Conservation (phyloP, 2,888 invertebrate genomes). For the Gonocerus acuteangulatus region DNA sequence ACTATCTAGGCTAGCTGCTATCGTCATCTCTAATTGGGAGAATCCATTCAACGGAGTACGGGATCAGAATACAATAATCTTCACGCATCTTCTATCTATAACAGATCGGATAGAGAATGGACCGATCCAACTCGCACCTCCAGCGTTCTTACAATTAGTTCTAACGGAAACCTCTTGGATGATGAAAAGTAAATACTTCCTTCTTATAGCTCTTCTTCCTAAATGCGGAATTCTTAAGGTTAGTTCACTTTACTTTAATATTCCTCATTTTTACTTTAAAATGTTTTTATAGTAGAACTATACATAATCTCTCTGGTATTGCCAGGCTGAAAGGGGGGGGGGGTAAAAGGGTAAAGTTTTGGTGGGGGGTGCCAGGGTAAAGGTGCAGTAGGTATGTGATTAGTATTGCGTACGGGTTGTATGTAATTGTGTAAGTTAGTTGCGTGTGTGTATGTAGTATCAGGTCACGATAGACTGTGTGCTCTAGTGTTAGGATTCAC, state of each 20-base stretch:
- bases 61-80: slow-evolving; percentile 49
- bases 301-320: no score
- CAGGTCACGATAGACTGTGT: no score
- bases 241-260: slow-evolving; percentile 29
- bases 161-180: slow-evolving; percentile 48
- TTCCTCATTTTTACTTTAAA: no score
- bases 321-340: no score
- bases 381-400: no score
- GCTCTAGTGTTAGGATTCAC: no score
- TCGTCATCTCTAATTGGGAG: slow-evolving; percentile 56
- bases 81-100: slow-evolving; percentile 43
- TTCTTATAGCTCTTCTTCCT: slow-evolving; percentile 49
- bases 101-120: slow-evolving; percentile 9
- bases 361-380: no score
- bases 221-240: slow-evolving; percentile 37
- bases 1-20: slow-evolving; percentile 44
- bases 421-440: no score
- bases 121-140: slow-evolving; percentile 27
- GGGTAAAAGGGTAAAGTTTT: no score
- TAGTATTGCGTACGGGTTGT: no score
- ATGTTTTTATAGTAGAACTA: no score
- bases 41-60: slow-evolving; percentile 52
- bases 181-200: slow-evolving; percentile 54
- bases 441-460: no score
- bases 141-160: slow-evolving; percentile 39